Percentiles rank a stretch among this genome's conserved stretches.
Evolutionary conservation across 2,113 vertebrate genomes (phyloP).

Genomic region (Heliornis fulica): DNA sequence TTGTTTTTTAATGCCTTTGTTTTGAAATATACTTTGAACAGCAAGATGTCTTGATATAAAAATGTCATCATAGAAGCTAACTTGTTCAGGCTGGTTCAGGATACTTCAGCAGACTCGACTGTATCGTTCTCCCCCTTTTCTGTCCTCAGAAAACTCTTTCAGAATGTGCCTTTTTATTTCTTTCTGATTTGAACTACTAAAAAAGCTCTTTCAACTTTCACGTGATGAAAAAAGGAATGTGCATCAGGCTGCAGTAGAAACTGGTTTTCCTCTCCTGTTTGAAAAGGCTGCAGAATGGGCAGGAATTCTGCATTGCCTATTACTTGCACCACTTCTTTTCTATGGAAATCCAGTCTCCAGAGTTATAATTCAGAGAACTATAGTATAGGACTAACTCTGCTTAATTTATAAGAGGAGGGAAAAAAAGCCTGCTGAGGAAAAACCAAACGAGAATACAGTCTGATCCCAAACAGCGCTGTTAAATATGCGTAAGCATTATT

Average conservation of each 20-base stretch:
- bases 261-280: not conserved
- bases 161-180: not conserved
- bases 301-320: not conserved
- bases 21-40: not conserved
- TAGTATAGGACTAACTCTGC: not conserved
- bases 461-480: not conserved
- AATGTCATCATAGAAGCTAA: not conserved
- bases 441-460: not conserved
- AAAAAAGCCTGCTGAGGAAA: not conserved
- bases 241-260: not conserved
- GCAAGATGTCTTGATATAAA: not conserved
- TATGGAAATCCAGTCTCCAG: not conserved
- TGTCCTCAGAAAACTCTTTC: not conserved
- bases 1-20: not conserved
- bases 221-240: not conserved
- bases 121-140: not conserved
- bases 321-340: not conserved
- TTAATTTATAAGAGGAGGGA: not conserved
- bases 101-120: not conserved
- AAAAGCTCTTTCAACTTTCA: not conserved
- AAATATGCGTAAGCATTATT: not conserved
- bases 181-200: not conserved
- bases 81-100: not conserved
- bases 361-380: not conserved
- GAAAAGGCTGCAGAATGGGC: not conserved